A percentile compares a stretch with the other conserved stretches of the same genome.
These are phyloP conservation scores for Pseudobourletiella spinata DNA, from an alignment of 1,140 invertebrate species.

Conservation along the genomic window DNA sequence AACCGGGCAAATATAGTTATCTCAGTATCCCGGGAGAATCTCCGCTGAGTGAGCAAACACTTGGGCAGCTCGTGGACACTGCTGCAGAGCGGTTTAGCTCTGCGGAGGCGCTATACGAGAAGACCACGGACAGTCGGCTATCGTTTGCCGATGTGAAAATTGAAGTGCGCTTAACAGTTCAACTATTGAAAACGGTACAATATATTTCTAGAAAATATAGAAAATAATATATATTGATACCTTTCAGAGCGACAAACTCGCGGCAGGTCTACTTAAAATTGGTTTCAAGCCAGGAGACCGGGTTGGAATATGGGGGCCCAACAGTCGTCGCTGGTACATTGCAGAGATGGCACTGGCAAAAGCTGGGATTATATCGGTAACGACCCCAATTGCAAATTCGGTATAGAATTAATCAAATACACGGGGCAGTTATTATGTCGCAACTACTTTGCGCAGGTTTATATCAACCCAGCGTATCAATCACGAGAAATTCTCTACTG, in stretches of 20 bases:
- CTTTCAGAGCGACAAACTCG: slow-evolving; percentile 70
- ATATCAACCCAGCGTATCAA: slow-evolving; percentile 76
- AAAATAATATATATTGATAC: too few species aligned
- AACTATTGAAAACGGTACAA: too few species aligned
- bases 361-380: slow-evolving; percentile 70
- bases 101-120: slow-evolving; percentile 47
- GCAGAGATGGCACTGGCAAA: slow-evolving; percentile 66
- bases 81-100: slow-evolving; percentile 49
- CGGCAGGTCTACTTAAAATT: slow-evolving; percentile 64
- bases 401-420: background rate
- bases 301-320: slow-evolving; percentile 82
- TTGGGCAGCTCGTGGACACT: slow-evolving; percentile 53
- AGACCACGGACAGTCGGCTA: slow-evolving; percentile 50
- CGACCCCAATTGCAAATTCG: background rate
- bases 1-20: slow-evolving; percentile 37
- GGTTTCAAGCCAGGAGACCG: slow-evolving; percentile 72
- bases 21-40: slow-evolving; percentile 45
- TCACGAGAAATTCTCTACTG: slow-evolving; percentile 66
- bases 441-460: slow-evolving; percentile 42
- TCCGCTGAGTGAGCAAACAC: slow-evolving; percentile 51
- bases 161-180: slow-evolving; percentile 45
- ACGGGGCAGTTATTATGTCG: background rate
- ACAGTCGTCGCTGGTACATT: slow-evolving; percentile 72
- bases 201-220: background rate
- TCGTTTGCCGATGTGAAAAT: slow-evolving; percentile 54